Percentiles rank a stretch among this genome's conserved stretches.
phyloP scores from a whole-genome alignment of 1,140 invertebrate species.

The Teleopsis dalmanni region DNA sequence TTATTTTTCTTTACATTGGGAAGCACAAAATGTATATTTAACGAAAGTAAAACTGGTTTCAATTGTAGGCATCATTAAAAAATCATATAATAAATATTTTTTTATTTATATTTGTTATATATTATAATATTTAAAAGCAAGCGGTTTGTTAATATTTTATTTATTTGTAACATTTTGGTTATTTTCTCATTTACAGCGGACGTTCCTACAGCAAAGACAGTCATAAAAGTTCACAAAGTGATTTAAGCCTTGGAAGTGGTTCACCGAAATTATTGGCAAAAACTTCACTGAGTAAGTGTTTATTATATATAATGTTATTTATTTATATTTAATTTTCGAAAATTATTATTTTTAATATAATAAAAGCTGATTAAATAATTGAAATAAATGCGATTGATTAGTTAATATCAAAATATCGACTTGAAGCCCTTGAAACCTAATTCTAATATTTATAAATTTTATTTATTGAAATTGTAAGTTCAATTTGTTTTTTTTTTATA shows the following conservation, averaged over 20 bases:
- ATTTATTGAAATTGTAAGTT: no score
- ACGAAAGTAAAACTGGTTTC: no score
- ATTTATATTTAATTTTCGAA: neutral
- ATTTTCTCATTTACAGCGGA: constrained; percentile 25
- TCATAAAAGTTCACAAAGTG: constrained; percentile 42
- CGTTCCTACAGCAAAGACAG: constrained; percentile 42
- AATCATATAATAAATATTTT: neutral
- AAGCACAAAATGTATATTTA: no score
- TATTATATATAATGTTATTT: neutral
- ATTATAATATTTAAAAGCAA: neutral
- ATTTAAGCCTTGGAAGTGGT: constrained; percentile 29
- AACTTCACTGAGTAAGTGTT: constrained; percentile 37
- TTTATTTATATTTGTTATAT: neutral
- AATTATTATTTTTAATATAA: no score
- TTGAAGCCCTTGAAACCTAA: no score
- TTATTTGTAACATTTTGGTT: neutral
- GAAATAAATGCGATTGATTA: no score
- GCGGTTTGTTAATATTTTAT: neutral
- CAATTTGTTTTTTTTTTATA: no score
- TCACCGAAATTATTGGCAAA: constrained; percentile 38
- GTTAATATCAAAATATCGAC: no score
- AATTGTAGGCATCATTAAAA: no score
- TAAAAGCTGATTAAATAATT: no score
- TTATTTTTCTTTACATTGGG: no score
- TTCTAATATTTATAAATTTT: no score